Base-by-base conservation (phyloP, 2,113 vertebrate genomes). In the Thamnaconus septentrionalis region DNA sequence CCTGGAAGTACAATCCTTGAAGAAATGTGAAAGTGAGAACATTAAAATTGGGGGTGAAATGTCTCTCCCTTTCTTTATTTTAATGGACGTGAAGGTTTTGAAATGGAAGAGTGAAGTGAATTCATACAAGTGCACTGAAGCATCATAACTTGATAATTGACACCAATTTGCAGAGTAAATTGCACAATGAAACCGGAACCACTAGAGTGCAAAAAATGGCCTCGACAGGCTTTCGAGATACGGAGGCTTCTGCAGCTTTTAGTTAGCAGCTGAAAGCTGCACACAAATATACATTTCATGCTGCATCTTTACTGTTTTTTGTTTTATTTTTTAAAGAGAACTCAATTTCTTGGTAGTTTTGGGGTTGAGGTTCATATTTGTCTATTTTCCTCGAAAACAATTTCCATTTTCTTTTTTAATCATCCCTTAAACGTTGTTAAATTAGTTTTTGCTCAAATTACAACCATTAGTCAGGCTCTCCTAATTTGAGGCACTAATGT, bases 121-220 rank as follows among this genome's bases (percentile, higher is more conserved):
- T 64, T 75, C 47, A 65, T 73, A 42, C 55, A 75, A 80, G 66
- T 72, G 57, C 80, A 66, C 45, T 67, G 57, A 71, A 68, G 77
- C 60, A 61, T 71, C 47, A 44, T 73, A 62, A 77, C 57, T 79
- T 64, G 59, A 58, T 71, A 83, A 73, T 54, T 80, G 71, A 66
- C 54, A 67, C 54, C 65, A 66, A 79, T 81, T 77, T 78, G 8
- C 76, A 74, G 57, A 69, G 76, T 72, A 64, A 76, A 76, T 78
- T 80, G 78, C 80, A 66, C 69, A 78, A 65, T 75, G 63, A 62
- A 80, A 72, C 51, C 54, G 57, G 73, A 83, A 70, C 69, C 61
- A 69, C 46, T 62, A 60, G 50, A 71, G 50, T 65, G 46, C 56
- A 67, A 50, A 51, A 72, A 84, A 78, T 69, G 44, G 11, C 42